Conservation (phyloP, 2,797 vertebrate genomes). For the Melanotaenia maccullochi region DNA sequence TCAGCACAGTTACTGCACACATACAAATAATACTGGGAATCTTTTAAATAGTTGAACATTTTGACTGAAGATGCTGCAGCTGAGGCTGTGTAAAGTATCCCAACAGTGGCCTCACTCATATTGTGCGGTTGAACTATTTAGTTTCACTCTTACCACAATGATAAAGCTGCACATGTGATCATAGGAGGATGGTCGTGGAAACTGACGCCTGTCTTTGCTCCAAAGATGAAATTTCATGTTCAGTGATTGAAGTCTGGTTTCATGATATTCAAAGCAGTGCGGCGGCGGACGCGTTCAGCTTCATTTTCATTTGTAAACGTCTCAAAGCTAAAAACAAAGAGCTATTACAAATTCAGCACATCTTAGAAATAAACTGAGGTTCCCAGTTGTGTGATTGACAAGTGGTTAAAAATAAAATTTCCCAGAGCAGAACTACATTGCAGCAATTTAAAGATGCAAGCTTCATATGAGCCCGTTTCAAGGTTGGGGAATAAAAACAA, state of each 20-base stretch:
- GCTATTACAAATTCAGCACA: slow-evolving; percentile 52
- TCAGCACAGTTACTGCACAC: slow-evolving; percentile 16
- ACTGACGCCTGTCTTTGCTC: slow-evolving; percentile 82
- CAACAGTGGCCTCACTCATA: slow-evolving; percentile 58
- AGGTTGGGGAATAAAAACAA: slow-evolving; percentile 14
- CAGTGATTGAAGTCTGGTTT: slow-evolving; percentile 80
- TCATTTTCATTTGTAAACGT: slow-evolving; percentile 64
- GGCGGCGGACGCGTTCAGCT: slow-evolving; percentile 77
- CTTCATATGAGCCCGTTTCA: slow-evolving; percentile 40
- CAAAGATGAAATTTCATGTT: slow-evolving; percentile 74
- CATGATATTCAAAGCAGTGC: slow-evolving; percentile 76
- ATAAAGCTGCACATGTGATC: slow-evolving; percentile 74
- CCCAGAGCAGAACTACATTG: slow-evolving; percentile 21
- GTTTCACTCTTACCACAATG: slow-evolving; percentile 69
- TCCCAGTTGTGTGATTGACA: slow-evolving; percentile 65
- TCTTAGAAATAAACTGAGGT: slow-evolving; percentile 29
- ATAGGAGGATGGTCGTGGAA: slow-evolving; percentile 72
- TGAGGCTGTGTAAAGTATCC: slow-evolving; percentile 65
- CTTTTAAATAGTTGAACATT: slow-evolving; percentile 23
- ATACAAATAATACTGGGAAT: slow-evolving; percentile 25
- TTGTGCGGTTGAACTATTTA: slow-evolving; percentile 62
- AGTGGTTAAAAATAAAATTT: slow-evolving; percentile 61
- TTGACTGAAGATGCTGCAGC: slow-evolving; percentile 2
- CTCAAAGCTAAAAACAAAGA: slow-evolving; percentile 69
- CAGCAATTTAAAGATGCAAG: slow-evolving; percentile 37